Percentiles rank a stretch among this genome's conserved stretches.
phyloP scores from a whole-genome alignment of 2,113 vertebrate species.

The Vimba vimba region DNA sequence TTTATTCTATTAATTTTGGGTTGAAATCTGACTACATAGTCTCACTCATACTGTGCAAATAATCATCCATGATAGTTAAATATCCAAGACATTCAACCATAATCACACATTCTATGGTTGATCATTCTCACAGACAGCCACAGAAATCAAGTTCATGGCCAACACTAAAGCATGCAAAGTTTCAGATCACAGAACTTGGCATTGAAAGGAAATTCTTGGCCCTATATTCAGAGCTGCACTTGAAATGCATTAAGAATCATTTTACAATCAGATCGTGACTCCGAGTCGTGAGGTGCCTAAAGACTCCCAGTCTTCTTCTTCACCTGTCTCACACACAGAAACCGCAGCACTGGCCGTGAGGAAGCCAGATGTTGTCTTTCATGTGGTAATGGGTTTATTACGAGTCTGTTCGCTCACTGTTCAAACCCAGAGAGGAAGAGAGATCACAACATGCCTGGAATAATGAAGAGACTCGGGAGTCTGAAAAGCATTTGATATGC shows the following conservation, averaged over 20 bases:
- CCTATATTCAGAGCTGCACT: neutral
- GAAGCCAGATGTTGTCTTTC: slow-evolving; percentile 74
- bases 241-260: neutral
- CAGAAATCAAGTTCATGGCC: neutral
- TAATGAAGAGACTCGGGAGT: neutral
- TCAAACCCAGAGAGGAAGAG: slow-evolving; percentile 13
- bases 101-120: neutral
- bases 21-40: neutral
- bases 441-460: slow-evolving; percentile 3
- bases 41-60: neutral
- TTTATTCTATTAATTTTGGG: neutral
- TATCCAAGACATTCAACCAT: neutral
- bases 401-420: slow-evolving; percentile 46
- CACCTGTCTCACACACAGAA: neutral
- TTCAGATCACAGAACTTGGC: neutral
- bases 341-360: neutral
- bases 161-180: neutral
- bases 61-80: neutral
- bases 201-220: neutral
- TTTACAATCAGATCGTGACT: neutral
- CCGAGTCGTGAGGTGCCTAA: neutral
- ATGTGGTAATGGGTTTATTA: slow-evolving; percentile 76
- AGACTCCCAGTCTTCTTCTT: neutral
- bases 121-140: neutral
- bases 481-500: neutral